phyloP scores from a whole-genome alignment of 2,113 vertebrate genomes.

The Apistogramma diplotaenia region DNA sequence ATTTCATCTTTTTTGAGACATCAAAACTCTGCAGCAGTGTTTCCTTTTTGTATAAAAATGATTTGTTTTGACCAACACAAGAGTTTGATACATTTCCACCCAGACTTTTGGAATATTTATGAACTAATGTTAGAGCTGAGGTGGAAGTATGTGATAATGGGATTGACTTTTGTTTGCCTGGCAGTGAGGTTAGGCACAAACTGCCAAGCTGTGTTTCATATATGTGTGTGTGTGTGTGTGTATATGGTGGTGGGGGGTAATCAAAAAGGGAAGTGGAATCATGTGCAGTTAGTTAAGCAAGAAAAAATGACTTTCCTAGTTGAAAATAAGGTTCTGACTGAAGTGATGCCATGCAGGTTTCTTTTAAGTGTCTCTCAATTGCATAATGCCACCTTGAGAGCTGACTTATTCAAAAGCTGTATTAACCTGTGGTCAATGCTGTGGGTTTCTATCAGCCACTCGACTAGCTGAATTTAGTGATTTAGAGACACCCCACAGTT shows the following conservation, averaged over 20 bases:
- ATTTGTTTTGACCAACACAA: too few species aligned
- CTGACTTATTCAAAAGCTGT: neutral
- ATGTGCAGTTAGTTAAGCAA: neutral
- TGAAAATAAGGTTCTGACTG: neutral
- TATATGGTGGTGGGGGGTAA: neutral
- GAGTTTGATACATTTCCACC: too few species aligned
- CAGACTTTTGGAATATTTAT: too few species aligned
- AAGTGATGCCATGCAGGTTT: neutral
- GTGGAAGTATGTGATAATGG: too few species aligned
- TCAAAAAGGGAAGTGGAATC: neutral
- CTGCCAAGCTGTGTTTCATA: too few species aligned
- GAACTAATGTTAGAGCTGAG: too few species aligned
- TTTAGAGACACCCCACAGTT: neutral
- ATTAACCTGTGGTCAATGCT: neutral
- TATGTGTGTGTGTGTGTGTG: too few species aligned
- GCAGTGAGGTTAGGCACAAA: too few species aligned
- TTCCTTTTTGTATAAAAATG: too few species aligned
- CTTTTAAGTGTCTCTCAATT: neutral
- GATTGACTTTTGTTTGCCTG: too few species aligned
- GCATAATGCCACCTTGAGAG: neutral
- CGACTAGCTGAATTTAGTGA: neutral
- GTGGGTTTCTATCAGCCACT: neutral
- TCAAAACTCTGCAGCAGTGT: too few species aligned
- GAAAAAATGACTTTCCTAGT: neutral
- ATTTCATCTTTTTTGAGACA: too few species aligned